A percentile compares a stretch with the other conserved stretches of the same genome.
These are phyloP conservation scores for Conistra vaccinii DNA, from an alignment of 2,888 invertebrate species.

Conservation along the genomic window DNA sequence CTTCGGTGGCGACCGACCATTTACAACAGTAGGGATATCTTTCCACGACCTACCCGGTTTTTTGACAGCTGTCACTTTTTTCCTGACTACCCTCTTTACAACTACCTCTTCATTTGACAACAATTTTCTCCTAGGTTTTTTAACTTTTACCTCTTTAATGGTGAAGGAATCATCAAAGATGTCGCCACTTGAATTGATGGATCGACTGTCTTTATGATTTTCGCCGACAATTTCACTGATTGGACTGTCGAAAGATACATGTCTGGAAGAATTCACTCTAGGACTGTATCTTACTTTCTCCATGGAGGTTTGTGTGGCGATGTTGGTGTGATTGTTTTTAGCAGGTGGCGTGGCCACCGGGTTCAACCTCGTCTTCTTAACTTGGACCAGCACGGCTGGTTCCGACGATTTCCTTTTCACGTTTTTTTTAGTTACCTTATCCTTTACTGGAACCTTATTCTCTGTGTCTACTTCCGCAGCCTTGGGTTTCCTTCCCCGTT, in stretches of 20 bases:
- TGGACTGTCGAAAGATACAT: conserved; percentile 85
- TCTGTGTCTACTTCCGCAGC: conserved; percentile 73
- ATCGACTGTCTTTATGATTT: conserved; percentile 67
- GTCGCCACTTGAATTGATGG: conserved; percentile 82
- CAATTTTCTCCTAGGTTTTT: conserved; percentile 81
- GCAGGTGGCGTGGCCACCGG: conserved; percentile 84
- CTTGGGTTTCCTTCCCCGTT: conserved; percentile 68
- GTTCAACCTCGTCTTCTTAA: conserved; percentile 80
- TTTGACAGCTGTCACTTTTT: conserved; percentile 78
- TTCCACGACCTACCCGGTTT: conserved; percentile 82
- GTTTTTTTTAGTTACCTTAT: conserved; percentile 67
- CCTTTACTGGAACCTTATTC: conserved; percentile 75
- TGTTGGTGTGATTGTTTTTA: conserved; percentile 83
- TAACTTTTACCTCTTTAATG: conserved; percentile 81
- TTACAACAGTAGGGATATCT: conserved; percentile 80
- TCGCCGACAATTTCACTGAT: conserved; percentile 80
- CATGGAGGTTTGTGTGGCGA: conserved; percentile 84
- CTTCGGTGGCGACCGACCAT: conserved; percentile 83
- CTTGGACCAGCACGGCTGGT: conserved; percentile 76
- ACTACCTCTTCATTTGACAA: conserved; percentile 80
- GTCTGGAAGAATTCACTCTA: conserved; percentile 67
- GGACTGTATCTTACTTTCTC: conserved; percentile 76
- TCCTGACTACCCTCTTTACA: conserved; percentile 82
- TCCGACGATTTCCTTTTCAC: conserved; percentile 81
- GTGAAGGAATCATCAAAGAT: conserved; percentile 87